Conservation (phyloP, 2,888 invertebrate species). For the Ptychoptera contaminata region DNA sequence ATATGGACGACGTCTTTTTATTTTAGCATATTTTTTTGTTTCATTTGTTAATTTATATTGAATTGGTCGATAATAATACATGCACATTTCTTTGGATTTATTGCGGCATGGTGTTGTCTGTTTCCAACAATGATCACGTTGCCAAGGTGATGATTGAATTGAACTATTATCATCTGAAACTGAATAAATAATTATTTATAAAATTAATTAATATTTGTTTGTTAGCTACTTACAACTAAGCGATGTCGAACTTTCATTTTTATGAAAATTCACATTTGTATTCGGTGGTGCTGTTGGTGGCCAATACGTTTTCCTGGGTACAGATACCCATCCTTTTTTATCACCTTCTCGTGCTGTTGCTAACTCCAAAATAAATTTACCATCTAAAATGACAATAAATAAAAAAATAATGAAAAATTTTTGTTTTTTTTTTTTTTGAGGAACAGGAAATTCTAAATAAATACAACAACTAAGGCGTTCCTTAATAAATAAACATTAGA, state of each 20-base stretch:
- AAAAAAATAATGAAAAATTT: not conserved
- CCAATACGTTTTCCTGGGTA: conserved; percentile 77
- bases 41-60: conserved; percentile 30
- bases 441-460: not conserved
- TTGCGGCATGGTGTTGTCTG: conserved; percentile 60
- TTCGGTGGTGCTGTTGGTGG: conserved; percentile 55
- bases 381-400: conserved; percentile 43
- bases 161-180: conserved; percentile 84
- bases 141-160: conserved; percentile 81
- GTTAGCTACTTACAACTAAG: conserved; percentile 49
- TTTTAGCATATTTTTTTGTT: conserved; percentile 17
- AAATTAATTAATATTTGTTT: conserved; percentile 4
- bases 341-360: conserved; percentile 62
- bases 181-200: conserved; percentile 20
- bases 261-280: conserved; percentile 36
- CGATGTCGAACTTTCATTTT: conserved; percentile 62
- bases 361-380: conserved; percentile 78
- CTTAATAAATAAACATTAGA: too few relatives aligned
- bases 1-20: conserved; percentile 51
- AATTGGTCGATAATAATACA: conserved; percentile 33
- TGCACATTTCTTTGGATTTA: conserved; percentile 55
- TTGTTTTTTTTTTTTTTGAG: not conserved
- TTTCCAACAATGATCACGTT: conserved; percentile 81
- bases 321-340: conserved; percentile 76
- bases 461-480: too few relatives aligned